Conservation (phyloP, 2,797 vertebrate genomes). For the Moxostoma hubbsi region DNA sequence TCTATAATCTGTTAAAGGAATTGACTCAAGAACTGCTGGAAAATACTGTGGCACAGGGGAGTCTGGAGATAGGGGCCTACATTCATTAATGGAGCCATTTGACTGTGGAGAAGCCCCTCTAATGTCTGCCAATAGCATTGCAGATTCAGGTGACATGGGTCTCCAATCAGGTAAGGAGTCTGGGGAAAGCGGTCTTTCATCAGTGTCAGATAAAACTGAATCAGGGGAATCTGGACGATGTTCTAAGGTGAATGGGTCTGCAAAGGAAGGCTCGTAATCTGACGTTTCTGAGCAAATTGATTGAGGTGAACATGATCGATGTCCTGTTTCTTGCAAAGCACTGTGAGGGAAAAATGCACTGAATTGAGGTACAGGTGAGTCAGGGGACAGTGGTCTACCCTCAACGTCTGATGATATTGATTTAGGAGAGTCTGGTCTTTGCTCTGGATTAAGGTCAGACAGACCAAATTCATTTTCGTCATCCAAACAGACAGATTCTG, state of each 20-base stretch:
- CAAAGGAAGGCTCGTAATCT: conserved; percentile 58
- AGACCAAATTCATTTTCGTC: conserved; percentile 58
- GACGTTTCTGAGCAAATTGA: conserved; percentile 63
- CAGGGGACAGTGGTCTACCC: conserved; percentile 41
- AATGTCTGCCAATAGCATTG: too few relatives aligned
- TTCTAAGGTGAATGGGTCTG: conserved; percentile 23
- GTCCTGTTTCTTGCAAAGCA: conserved; percentile 44
- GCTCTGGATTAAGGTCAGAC: conserved; percentile 25
- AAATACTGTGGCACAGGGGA: conserved; percentile 28
- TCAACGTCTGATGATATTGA: conserved; percentile 30
- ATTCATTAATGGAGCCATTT: too few relatives aligned
- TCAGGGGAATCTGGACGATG: conserved; percentile 32
- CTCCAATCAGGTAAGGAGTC: too few relatives aligned
- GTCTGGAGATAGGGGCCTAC: conserved; percentile 64
- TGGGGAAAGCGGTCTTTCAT: too few relatives aligned
- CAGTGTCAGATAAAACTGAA: too few relatives aligned
- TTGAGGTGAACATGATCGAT: conserved; percentile 64
- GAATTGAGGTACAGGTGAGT: conserved; percentile 53
- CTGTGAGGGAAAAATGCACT: conserved; percentile 1
- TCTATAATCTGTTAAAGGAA: conserved; percentile 1
- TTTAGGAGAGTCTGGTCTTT: conserved; percentile 45
- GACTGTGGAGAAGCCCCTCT: too few relatives aligned
- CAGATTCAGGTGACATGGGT: too few relatives aligned
- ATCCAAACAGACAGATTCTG: conserved; percentile 58
- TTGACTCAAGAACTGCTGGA: conserved; percentile 20